Conservation (phyloP, 1,140 invertebrate species). For the Trachymyrmex cornetzi region DNA sequence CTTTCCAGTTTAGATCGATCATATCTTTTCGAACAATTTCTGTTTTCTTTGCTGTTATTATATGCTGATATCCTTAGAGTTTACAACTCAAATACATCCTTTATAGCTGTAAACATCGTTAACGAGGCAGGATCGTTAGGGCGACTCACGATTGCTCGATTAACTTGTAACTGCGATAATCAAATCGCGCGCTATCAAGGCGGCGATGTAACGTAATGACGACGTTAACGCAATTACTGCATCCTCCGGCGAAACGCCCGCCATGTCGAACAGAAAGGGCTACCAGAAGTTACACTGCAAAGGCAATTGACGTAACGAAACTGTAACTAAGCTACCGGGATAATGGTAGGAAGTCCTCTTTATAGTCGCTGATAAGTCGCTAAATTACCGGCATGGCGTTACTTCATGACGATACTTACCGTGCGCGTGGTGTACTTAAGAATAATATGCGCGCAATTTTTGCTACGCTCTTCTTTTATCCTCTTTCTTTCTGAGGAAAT, state of each 20-base stretch:
- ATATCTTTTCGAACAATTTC: background rate
- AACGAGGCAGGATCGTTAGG: slow-evolving; percentile 30
- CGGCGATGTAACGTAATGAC: slow-evolving; percentile 51
- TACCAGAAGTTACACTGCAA: slow-evolving; percentile 48
- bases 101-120: slow-evolving; percentile 37
- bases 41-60: background rate
- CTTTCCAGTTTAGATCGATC: background rate
- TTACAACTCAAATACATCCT: background rate
- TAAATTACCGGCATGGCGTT: slow-evolving; percentile 52
- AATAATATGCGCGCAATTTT: slow-evolving; percentile 35
- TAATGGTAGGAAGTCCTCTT: slow-evolving; percentile 54
- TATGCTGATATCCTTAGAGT: background rate
- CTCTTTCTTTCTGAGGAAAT: background rate
- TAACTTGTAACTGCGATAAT: slow-evolving; percentile 59
- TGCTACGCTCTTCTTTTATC: background rate
- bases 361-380: slow-evolving; percentile 58
- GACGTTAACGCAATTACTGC: slow-evolving; percentile 52
- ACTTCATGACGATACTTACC: slow-evolving; percentile 36
- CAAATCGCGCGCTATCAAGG: slow-evolving; percentile 54
- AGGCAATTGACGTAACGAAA: slow-evolving; percentile 56
- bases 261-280: slow-evolving; percentile 24
- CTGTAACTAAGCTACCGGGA: slow-evolving; percentile 39
- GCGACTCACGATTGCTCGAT: slow-evolving; percentile 34
- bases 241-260: slow-evolving; percentile 32
- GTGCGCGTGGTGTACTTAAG: slow-evolving; percentile 28